Evolutionary conservation across 2,113 vertebrate species (phyloP).

Genomic region (Vulpes vulpes): DNA sequence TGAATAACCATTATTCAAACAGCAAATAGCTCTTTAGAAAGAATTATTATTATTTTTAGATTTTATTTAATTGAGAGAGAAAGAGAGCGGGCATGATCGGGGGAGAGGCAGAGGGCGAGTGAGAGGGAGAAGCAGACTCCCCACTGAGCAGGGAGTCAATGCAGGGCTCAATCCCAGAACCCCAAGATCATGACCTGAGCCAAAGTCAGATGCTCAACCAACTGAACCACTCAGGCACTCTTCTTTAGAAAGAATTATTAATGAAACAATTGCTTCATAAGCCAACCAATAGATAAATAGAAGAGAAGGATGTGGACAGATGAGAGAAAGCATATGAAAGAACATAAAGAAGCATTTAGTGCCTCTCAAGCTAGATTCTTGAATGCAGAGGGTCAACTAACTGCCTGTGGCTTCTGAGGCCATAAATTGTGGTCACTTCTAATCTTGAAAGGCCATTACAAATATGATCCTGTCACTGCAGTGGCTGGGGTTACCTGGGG

Average conservation of each 20-base stretch:
- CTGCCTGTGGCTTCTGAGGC: slow-evolving; percentile 22
- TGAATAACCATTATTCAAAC: background rate
- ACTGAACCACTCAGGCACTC: background rate
- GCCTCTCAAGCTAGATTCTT: background rate
- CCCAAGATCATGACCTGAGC: background rate
- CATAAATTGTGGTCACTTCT: slow-evolving; percentile 60
- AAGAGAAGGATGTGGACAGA: background rate
- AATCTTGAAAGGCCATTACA: slow-evolving; percentile 52
- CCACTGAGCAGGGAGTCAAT: background rate
- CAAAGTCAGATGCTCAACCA: background rate
- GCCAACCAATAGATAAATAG: background rate
- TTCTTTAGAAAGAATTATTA: slow-evolving; percentile 33
- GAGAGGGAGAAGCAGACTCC: background rate
- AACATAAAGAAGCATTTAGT: background rate
- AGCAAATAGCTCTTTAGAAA: slow-evolving; percentile 42
- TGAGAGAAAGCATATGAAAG: background rate
- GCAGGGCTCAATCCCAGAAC: background rate
- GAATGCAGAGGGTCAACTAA: slow-evolving; percentile 7
- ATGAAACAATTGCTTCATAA: slow-evolving; percentile 22
- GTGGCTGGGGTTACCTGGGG: slow-evolving; percentile 40
- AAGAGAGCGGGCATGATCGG: background rate
- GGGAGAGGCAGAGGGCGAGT: background rate
- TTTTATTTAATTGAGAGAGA: background rate
- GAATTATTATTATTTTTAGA: background rate
- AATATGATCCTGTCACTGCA: slow-evolving; percentile 40